These are phyloP conservation scores for Drosophila littoralis DNA, from an alignment of 1,140 invertebrate species.

Conservation along the genomic window DNA sequence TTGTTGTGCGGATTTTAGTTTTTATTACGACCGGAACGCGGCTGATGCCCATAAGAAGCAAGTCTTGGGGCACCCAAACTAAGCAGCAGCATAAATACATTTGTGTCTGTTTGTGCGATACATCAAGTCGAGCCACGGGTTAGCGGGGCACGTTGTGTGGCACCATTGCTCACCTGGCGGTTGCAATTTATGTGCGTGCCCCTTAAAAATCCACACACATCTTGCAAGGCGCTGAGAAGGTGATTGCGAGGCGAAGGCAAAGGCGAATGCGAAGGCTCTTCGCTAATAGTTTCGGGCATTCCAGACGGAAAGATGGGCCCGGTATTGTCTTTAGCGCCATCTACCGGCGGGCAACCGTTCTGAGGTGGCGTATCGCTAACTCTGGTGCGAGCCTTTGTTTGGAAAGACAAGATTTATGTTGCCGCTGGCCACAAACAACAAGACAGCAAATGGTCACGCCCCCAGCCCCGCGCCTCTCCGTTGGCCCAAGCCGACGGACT, in stretches of 20 bases:
- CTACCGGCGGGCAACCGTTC: not conserved
- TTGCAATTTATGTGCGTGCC: conserved; percentile 74
- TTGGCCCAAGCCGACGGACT: conserved; percentile 33
- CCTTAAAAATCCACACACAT: conserved; percentile 67
- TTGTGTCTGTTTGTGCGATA: conserved; percentile 78
- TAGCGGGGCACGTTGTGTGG: conserved; percentile 3
- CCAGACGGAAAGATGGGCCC: conserved; percentile 1
- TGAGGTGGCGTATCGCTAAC: conserved; percentile 11
- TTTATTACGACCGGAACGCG: conserved; percentile 76
- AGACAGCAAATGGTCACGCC: conserved; percentile 55
- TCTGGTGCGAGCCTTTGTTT: conserved; percentile 44
- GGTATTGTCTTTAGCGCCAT: conserved; percentile 51
- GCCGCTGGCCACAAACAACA: conserved; percentile 62
- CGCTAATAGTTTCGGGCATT: conserved; percentile 70
- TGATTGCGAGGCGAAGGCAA: conserved; percentile 2
- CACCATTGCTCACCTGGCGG: conserved; percentile 62
- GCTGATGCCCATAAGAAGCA: conserved; percentile 67
- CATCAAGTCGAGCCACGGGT: conserved; percentile 52
- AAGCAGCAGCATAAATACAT: conserved; percentile 72
- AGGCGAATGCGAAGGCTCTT: conserved; percentile 33
- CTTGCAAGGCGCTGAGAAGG: not conserved
- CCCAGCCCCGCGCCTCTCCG: not conserved
- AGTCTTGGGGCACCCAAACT: conserved; percentile 16
- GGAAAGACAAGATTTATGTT: conserved; percentile 74
- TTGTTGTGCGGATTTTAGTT: conserved; percentile 83